Conservation (phyloP, 2,113 vertebrate genomes). For the Hiodon tergisus region DNA sequence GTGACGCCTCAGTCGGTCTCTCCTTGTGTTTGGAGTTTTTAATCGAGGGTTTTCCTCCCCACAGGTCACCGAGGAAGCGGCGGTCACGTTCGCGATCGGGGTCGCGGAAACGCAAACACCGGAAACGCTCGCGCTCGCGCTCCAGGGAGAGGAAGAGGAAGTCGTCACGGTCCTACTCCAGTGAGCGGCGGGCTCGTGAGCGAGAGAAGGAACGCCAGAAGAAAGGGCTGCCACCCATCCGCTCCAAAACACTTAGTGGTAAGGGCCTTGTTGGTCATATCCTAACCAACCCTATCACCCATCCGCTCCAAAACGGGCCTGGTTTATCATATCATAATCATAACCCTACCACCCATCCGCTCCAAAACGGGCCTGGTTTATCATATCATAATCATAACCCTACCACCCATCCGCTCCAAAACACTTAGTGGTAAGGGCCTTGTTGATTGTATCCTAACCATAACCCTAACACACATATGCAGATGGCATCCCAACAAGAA, state of each 20-base stretch:
- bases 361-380: too few relatives aligned
- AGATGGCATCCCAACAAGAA: too few relatives aligned
- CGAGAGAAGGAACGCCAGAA: slow-evolving; percentile 94
- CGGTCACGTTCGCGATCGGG: slow-evolving; percentile 90
- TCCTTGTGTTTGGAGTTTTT: background rate
- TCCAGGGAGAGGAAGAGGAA: slow-evolving; percentile 95
- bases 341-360: too few relatives aligned
- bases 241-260: slow-evolving; percentile 93
- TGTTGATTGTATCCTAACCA: too few relatives aligned
- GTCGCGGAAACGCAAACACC: slow-evolving; percentile 92
- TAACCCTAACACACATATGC: too few relatives aligned
- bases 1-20: background rate
- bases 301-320: too few relatives aligned
- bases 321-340: too few relatives aligned
- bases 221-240: slow-evolving; percentile 87
- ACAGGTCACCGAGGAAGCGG: slow-evolving; percentile 88
- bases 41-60: background rate
- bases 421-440: too few relatives aligned
- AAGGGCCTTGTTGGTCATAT: slow-evolving; percentile 1
- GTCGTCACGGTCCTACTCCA: slow-evolving; percentile 88
- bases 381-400: too few relatives aligned
- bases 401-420: too few relatives aligned
- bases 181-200: slow-evolving; percentile 86
- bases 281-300: too few relatives aligned
- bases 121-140: slow-evolving; percentile 88